A percentile compares a stretch with the other conserved stretches of the same genome.
Conservation (phyloP, 30 jellyfish, hydroid and myxozoan genomes). For the Mastigias papua region DNA sequence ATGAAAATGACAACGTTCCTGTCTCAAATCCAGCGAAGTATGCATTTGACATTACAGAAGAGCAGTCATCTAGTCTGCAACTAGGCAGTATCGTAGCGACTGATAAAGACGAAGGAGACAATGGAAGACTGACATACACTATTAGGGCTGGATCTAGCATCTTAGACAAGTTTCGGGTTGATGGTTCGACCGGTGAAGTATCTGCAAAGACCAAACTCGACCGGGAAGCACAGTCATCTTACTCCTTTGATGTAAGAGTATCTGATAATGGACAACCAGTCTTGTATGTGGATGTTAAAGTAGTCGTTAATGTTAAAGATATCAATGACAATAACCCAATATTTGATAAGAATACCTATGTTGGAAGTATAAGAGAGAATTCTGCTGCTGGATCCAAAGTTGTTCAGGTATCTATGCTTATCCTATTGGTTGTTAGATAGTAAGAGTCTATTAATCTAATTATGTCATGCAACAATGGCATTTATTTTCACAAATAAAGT, state of each 20-base stretch:
- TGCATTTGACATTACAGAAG: slow-evolving; percentile 50
- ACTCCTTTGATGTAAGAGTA: slow-evolving; percentile 39
- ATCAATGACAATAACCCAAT: slow-evolving; percentile 67
- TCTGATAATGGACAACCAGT: slow-evolving; percentile 72
- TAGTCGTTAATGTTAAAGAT: slow-evolving; percentile 37
- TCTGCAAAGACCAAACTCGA: slow-evolving; percentile 54
- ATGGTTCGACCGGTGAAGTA: slow-evolving; percentile 50
- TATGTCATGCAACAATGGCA: no score
- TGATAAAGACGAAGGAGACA: slow-evolving; percentile 64
- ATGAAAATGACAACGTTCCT: slow-evolving; percentile 83
- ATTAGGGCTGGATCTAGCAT: slow-evolving; percentile 13
- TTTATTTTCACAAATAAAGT: no score
- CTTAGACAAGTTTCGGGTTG: slow-evolving; percentile 28
- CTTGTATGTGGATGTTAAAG: slow-evolving; percentile 38
- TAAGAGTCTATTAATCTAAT: no score
- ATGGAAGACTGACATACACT: slow-evolving; percentile 40
- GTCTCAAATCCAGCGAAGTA: slow-evolving; percentile 46
- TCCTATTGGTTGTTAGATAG: no score
- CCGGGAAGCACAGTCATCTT: slow-evolving; percentile 41
- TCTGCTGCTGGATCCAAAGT: slow-evolving; percentile 72
- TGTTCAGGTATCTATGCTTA: slow-evolving; percentile 54
- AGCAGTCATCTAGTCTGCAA: slow-evolving; percentile 20
- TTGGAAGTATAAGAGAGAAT: slow-evolving; percentile 56
- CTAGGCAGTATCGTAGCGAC: slow-evolving; percentile 61
- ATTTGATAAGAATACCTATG: slow-evolving; percentile 16